Percentiles rank a stretch among this genome's conserved stretches.
phyloP scores from a whole-genome alignment of 2,797 vertebrate species.

The Ctenopoma kingsleyae region DNA sequence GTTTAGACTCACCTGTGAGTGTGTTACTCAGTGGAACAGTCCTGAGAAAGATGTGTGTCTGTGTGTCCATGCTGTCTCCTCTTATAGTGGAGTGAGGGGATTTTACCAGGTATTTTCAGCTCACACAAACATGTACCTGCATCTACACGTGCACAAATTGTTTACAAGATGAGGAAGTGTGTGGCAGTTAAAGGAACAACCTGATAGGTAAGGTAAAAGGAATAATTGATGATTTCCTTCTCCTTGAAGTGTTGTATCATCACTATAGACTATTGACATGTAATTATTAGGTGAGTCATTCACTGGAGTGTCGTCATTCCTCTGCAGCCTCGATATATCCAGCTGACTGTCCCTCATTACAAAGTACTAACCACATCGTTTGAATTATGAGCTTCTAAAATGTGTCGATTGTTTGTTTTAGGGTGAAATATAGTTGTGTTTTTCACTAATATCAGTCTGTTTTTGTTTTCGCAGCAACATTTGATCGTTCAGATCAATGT shows the following conservation, averaged over 20 bases:
- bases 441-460: not conserved
- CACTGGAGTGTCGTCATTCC: constrained; percentile 1
- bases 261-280: constrained; percentile 3
- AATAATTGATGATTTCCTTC: constrained; percentile 28
- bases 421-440: not conserved
- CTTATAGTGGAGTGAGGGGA: constrained; percentile 68
- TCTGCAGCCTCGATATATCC: not conserved
- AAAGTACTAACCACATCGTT: not conserved
- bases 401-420: not conserved
- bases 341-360: not conserved
- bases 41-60: constrained; percentile 48
- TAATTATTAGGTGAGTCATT: constrained; percentile 27
- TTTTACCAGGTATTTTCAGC: constrained; percentile 40
- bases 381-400: not conserved
- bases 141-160: not conserved
- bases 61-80: constrained; percentile 63
- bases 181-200: constrained; percentile 47
- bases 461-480: not conserved
- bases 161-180: constrained; percentile 71
- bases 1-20: constrained; percentile 66
- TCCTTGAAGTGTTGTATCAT: not conserved
- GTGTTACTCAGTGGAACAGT: constrained; percentile 45
- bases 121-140: constrained; percentile 5
- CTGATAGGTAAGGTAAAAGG: constrained; percentile 17
- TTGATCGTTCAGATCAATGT: not conserved